phyloP scores from a whole-genome alignment of 2,113 vertebrate genomes.

The Semnopithecus entellus region DNA sequence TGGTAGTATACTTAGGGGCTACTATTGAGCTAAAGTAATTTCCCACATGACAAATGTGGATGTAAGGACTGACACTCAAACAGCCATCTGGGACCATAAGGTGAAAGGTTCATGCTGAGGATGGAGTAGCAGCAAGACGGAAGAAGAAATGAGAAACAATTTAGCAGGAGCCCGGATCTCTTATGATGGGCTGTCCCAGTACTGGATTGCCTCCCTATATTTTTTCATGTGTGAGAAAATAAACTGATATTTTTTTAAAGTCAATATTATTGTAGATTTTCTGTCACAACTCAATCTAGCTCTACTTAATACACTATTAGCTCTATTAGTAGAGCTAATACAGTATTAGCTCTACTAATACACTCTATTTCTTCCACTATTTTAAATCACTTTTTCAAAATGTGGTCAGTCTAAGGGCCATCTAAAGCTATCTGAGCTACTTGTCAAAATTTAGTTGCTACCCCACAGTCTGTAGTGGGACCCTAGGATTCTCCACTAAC shows the following conservation, averaged over 20 bases:
- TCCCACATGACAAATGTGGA: neutral
- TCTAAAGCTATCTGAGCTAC: neutral
- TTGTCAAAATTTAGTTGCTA: neutral
- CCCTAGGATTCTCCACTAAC: neutral
- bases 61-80: neutral
- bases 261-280: neutral
- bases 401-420: neutral
- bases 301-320: neutral
- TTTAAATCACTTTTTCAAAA: neutral
- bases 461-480: too few species aligned
- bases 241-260: neutral
- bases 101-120: neutral
- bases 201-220: neutral
- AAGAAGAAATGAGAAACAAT: neutral
- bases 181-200: neutral
- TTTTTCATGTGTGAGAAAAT: neutral
- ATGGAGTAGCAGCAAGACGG: neutral
- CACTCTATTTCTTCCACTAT: neutral
- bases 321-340: too few species aligned
- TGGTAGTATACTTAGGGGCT: neutral
- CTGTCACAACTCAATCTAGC: neutral
- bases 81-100: neutral
- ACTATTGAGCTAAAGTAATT: neutral
- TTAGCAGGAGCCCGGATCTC: neutral
- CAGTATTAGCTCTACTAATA: too few species aligned